phyloP scores from a whole-genome alignment of 2,888 invertebrate species.

The Spodoptera picta region DNA sequence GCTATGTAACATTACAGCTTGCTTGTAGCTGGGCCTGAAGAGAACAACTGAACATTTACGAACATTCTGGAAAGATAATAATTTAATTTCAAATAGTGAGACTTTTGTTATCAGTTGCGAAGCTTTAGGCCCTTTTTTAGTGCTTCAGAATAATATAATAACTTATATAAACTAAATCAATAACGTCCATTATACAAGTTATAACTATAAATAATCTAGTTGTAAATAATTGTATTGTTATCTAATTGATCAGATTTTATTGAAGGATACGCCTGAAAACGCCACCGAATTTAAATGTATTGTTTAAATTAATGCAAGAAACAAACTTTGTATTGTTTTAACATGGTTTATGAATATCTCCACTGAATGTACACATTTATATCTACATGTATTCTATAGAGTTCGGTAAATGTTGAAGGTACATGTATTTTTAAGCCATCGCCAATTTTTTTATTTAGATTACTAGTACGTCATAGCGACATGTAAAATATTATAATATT shows the following conservation, averaged over 20 bases:
- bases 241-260: constrained; percentile 55
- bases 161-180: constrained; percentile 31
- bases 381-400: constrained; percentile 17
- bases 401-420: constrained; percentile 21
- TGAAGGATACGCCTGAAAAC: constrained; percentile 38
- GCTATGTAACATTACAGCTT: constrained; percentile 39
- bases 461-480: constrained; percentile 16
- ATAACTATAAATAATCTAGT: constrained; percentile 31
- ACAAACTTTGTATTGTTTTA: constrained; percentile 10
- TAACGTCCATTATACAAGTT: constrained; percentile 56
- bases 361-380: constrained; percentile 9
- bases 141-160: constrained; percentile 38
- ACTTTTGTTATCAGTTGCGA: neutral
- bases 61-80: too few relatives aligned
- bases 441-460: constrained; percentile 9
- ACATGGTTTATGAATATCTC: constrained; percentile 21
- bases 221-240: constrained; percentile 56
- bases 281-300: constrained; percentile 53
- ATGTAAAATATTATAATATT: neutral
- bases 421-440: constrained; percentile 31
- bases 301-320: constrained; percentile 8
- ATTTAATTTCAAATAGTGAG: neutral
- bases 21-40: constrained; percentile 26
- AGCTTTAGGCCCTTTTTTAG: constrained; percentile 17
- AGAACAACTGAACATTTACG: too few relatives aligned